Base-by-base conservation (phyloP, 2,797 vertebrate genomes). In the Chrosomus eos region DNA sequence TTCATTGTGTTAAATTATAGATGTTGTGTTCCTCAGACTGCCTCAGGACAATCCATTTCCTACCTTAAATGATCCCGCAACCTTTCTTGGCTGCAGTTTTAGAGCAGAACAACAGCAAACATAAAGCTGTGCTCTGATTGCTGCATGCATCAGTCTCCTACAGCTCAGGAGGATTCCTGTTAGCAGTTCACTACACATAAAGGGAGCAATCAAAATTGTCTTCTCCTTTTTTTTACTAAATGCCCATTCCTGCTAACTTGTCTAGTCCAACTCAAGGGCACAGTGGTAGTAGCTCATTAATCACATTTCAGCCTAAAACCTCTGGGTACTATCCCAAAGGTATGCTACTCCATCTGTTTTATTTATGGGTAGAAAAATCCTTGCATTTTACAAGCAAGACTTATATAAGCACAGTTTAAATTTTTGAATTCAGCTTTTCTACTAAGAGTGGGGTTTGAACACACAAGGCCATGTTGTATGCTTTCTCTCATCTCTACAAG, bases 21-120 rank as follows among this genome's bases (percentile, higher is more conserved):
- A 88, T 87, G 84, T 81, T 53, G 80, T 78, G 45, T 87, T 60
- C 60, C 82, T 89, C 89, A 81, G 87, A 81, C 85, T 86, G 90
- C 87, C 86, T 71, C 71, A 71, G 90, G 85, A 87, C 90, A 92
- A 92, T 93, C 92, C 89, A 92, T 93, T 93, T 87, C 85, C 86
- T 90, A 92, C 90, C 91, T 93, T 90, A 91, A 92, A 94, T 92
- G 88, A 93, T 92, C 90, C 86, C 70, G 72, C 79, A 89, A 88
- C 89, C 85, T 45, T 75, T 45, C 36, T 74, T 40, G 40, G 72
- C 72, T 62, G 53, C 28, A 40, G 75, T 79, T 76, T 55, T 67
- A 68, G 70, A 78, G 87, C 38, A 62, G 76, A 64, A 78, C 33
- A 72, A 23, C 18, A 53, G 18, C 80, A 43, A 19, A 36, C 23